Evolutionary conservation across 2,888 invertebrate genomes (phyloP).

Genomic region (Hirtodrosophila alboralis): DNA sequence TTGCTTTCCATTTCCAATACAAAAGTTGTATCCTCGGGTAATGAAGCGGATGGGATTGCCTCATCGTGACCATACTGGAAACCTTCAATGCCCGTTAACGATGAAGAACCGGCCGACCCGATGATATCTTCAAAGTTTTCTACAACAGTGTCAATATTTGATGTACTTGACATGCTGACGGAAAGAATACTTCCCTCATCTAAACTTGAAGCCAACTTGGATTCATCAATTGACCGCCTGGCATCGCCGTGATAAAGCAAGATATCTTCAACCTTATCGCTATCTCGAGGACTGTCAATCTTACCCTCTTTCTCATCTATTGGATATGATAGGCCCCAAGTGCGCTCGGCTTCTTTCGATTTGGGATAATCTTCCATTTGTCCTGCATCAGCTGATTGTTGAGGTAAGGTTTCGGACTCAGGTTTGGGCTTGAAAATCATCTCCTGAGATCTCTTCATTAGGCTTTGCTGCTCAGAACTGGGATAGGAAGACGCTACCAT

Average conservation of each 20-base stretch:
- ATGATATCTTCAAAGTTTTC: conserved; percentile 83
- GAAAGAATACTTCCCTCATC: conserved; percentile 87
- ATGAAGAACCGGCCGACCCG: conserved; percentile 83
- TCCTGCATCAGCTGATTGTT: conserved; percentile 62
- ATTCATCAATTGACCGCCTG: conserved; percentile 83
- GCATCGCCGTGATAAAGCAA: conserved; percentile 76
- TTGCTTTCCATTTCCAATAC: conserved; percentile 74
- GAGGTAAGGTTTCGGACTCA: conserved; percentile 75
- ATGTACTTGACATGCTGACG: conserved; percentile 86
- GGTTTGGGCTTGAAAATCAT: conserved; percentile 92
- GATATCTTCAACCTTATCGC: conserved; percentile 73
- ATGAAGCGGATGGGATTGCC: conserved; percentile 47
- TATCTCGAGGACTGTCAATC: conserved; percentile 67
- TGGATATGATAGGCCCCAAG: conserved; percentile 80
- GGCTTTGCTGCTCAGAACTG: conserved; percentile 85
- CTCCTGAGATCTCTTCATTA: conserved; percentile 95
- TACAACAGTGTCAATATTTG: conserved; percentile 85
- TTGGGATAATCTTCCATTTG: conserved; percentile 68
- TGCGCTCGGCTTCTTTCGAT: conserved; percentile 71
- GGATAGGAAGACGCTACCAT: conserved; percentile 55
- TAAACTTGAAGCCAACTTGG: conserved; percentile 85
- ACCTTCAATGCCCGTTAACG: conserved; percentile 82
- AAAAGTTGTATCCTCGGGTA: conserved; percentile 78
- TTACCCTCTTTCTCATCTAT: conserved; percentile 81
- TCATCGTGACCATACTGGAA: conserved; percentile 76